Evolutionary conservation across 1,140 invertebrate species (phyloP), one percentile per base, ranked within the genome.

Genomic region (Eumeta japonica): DNA sequence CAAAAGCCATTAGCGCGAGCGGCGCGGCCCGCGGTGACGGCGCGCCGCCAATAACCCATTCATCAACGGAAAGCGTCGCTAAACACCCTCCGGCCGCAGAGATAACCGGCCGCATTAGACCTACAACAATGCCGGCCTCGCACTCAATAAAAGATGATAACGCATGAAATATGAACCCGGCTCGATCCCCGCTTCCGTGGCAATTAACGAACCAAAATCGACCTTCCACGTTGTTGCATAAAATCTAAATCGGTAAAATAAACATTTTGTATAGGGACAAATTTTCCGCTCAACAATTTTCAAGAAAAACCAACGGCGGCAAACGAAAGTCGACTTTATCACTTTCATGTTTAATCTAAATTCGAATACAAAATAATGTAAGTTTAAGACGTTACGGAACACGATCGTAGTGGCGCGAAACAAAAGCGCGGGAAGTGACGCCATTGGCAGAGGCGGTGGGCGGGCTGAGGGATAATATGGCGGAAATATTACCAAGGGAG

Each of bases 91-190:
- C 50, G 58, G 54, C 52, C 55, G 52, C 43, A 33, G 50, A 70
- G 68, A 73, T 73, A 73, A 63, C 64, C 67, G n/a, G 40, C 62
- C 62, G 15, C 31, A 55, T 60, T 73, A 73, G 71, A 73, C 64
- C 68, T 55, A 61, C 66, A 67, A 73, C 68, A 74, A 74, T 74
- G 50, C 66, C 61, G 50, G 48, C 55, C 63, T 74, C 64, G 66
- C 68, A 74, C 66, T 71, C 66, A 71, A 74, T 74, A 74, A 74
- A 74, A 74, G 62, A 74, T 71, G 70, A 74, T 74, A 74, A 71
- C 64, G 67, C 63, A 66, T 74, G 66, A 74, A 74, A 74, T 74
- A 71, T 70, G 68, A 71, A 73, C 66, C 66, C 58, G n/a, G n/a
- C 49, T 57, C 55, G 63, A 52, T 65, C 60, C 68, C 64, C 58